Evolutionary conservation across 2,113 vertebrate genomes (phyloP).

Genomic region (Grammomys dolichurus): DNA sequence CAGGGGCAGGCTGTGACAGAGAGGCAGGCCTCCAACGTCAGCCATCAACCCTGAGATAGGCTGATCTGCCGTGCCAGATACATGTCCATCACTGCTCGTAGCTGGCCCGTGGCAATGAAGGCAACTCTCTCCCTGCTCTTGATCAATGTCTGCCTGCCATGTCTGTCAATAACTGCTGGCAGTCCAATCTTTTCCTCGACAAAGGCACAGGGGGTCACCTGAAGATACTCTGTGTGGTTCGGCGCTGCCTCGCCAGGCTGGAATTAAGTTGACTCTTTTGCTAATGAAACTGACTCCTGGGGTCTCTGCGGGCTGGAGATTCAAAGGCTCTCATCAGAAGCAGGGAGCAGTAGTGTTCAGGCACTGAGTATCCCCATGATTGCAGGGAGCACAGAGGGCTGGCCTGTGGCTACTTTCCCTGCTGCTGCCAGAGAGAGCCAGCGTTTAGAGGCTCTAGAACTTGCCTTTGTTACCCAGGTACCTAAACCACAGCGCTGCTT

Average conservation of each 20-base stretch:
- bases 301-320: slow-evolving; percentile 5
- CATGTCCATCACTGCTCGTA: slow-evolving; percentile 59
- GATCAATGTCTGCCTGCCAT: slow-evolving; percentile 76
- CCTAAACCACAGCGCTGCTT: neutral
- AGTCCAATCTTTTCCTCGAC: slow-evolving; percentile 63
- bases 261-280: slow-evolving; percentile 71
- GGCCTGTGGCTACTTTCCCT: accelerated
- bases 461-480: neutral
- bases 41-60: neutral
- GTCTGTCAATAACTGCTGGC: slow-evolving; percentile 33
- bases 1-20: slow-evolving; percentile 40
- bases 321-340: neutral
- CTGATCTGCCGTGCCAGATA: neutral
- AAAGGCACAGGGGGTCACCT: slow-evolving; percentile 51
- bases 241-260: slow-evolving; percentile 43
- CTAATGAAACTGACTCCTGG: slow-evolving; percentile 66
- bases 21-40: slow-evolving; percentile 31
- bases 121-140: slow-evolving; percentile 68
- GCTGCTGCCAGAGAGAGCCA: neutral
- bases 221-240: slow-evolving; percentile 54
- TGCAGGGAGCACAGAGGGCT: accelerated
- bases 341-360: accelerated
- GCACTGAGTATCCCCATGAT: accelerated
- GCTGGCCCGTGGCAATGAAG: slow-evolving; percentile 74
- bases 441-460: neutral